Base-by-base conservation (phyloP, 2,113 vertebrate genomes). In the Phycodurus eques region DNA sequence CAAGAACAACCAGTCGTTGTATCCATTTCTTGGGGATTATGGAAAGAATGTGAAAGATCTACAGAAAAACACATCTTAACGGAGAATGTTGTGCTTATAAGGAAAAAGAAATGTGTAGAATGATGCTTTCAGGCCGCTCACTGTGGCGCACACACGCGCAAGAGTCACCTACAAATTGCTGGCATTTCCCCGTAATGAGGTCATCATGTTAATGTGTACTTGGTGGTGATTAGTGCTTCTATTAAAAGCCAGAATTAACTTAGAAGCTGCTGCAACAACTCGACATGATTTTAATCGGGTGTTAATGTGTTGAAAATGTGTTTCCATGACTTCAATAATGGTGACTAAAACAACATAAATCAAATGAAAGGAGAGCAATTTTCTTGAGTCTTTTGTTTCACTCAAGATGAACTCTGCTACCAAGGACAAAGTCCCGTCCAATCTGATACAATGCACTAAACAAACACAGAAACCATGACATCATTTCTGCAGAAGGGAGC, bases 381-480 rank as follows among this genome's bases (percentile, higher is more conserved):
- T 72, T 68, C 15, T 22, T 57, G 66, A 19, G 11, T 31, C 57
- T 67, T 70, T 67, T 68, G 42, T 73, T 80, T 78, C 62, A 53
- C 72, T 68, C 22, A 5, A 71, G 59, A 61, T 78, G 83, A 87
- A 87, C 85, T 51, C 76, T 75, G 68, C 44, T 62, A 61, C 85
- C 4, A 27, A 80, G 80, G 81, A 81, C 82, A 83, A 1, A 77
- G 77, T 74, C 78, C 75, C 79, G 81, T 79, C 75, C 79, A 68
- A 76, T 83, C 83, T 77, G 79, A 80, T 89, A 85, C 88, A 6
- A 88, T 86, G 89, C 89, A 74, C 88, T 83, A 51, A 27, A 77
- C 84, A 87, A 89, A 90, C 88, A 88, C 76, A 77, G 83, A 85
- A 86, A 80, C 74, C 74, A 88, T 90, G 90, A 92, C 86, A 86